Percentiles rank a stretch among this genome's conserved stretches.
These are phyloP conservation scores for Dicrostonyx torquatus DNA, from an alignment of 2,797 vertebrate genomes.

Conservation along the genomic window DNA sequence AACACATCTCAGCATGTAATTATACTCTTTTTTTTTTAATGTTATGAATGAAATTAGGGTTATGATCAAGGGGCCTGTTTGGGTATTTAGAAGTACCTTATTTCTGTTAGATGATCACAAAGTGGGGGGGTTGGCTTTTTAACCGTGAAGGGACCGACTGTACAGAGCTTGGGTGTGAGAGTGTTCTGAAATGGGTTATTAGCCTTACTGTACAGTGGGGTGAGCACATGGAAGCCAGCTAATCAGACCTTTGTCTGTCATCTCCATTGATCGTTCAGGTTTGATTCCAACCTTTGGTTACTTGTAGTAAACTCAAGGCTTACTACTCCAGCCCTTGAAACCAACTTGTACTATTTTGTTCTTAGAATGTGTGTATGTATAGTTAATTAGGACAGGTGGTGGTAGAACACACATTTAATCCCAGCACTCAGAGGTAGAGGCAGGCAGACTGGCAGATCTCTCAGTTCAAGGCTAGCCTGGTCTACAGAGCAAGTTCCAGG, in stretches of 20 bases:
- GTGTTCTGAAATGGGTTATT: not conserved
- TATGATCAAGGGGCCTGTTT: not conserved
- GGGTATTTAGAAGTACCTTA: not conserved
- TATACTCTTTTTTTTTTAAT: not conserved
- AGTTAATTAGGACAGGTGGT: not conserved
- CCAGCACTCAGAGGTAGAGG: not conserved
- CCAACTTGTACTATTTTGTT: not conserved
- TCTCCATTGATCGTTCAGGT: conserved; percentile 28
- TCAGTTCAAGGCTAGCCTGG: not conserved
- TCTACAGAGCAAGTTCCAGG: not conserved
- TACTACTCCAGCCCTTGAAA: conserved; percentile 18
- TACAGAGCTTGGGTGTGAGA: not conserved
- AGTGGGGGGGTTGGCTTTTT: not conserved
- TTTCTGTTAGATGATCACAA: conserved; percentile 8
- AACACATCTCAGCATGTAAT: not conserved
- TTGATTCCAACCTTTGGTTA: conserved; percentile 28
- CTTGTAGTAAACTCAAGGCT: not conserved
- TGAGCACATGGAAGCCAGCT: not conserved
- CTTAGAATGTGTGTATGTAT: not conserved
- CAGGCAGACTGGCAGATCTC: not conserved
- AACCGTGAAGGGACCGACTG: not conserved
- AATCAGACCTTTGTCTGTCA: not conserved
- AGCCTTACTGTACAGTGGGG: not conserved
- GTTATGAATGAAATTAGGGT: not conserved
- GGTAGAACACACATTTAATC: not conserved